These are phyloP conservation scores for Micropterix aruncella DNA, from an alignment of 2,888 invertebrate species.

Conservation along the genomic window DNA sequence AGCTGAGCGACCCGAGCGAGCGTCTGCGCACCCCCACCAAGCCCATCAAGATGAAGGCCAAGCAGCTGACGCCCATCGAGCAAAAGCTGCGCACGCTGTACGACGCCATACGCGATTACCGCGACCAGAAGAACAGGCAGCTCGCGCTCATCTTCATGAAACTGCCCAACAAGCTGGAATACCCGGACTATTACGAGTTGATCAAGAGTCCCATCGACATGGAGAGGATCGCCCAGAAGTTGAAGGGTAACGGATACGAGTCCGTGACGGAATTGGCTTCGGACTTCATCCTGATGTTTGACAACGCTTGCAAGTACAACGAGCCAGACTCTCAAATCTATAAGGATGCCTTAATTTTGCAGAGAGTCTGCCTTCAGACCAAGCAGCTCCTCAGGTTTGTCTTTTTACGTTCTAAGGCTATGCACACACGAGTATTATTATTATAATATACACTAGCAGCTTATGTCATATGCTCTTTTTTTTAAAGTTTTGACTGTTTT, in stretches of 20 bases:
- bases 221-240: slow-evolving; percentile 80
- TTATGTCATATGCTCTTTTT: too few relatives aligned
- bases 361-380: slow-evolving; percentile 82
- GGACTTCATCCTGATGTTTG: slow-evolving; percentile 87
- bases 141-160: slow-evolving; percentile 91
- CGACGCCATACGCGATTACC: slow-evolving; percentile 80
- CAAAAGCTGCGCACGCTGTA: slow-evolving; percentile 76
- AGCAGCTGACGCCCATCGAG: slow-evolving; percentile 44
- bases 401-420: too few relatives aligned
- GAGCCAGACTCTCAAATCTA: slow-evolving; percentile 96
- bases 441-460: too few relatives aligned
- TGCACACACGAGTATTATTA: too few relatives aligned
- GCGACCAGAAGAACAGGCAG: slow-evolving; percentile 70
- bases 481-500: too few relatives aligned
- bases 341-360: slow-evolving; percentile 88
- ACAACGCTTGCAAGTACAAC: slow-evolving; percentile 94
- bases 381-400: slow-evolving; percentile 65
- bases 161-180: slow-evolving; percentile 84
- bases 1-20: slow-evolving; percentile 42
- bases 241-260: slow-evolving; percentile 63
- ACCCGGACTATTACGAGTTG: slow-evolving; percentile 95
- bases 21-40: slow-evolving; percentile 39
- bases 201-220: slow-evolving; percentile 95
- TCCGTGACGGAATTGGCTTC: slow-evolving; percentile 75
- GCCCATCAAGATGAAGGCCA: slow-evolving; percentile 24